A percentile compares a stretch with the other conserved stretches of the same genome.
Conservation (phyloP, 64 coral and sea anemone species). For the Stichodactyla helianthus region DNA sequence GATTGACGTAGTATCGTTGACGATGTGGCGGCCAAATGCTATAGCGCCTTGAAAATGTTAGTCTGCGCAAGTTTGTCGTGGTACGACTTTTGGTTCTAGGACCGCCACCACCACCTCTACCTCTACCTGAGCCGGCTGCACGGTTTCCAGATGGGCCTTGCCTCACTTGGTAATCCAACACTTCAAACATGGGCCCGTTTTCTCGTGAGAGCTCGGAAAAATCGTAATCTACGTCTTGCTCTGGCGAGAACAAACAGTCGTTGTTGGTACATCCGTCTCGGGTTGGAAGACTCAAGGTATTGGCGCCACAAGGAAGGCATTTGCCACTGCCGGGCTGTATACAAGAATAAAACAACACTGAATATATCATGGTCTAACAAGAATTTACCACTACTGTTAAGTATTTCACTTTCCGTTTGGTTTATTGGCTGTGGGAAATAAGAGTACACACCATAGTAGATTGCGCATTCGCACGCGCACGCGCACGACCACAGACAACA, state of each 20-base stretch:
- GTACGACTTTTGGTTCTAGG: too few species aligned
- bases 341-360: neutral
- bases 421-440: too few species aligned
- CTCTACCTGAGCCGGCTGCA: neutral
- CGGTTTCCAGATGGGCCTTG: neutral
- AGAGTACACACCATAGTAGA: too few species aligned
- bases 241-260: constrained; percentile 43
- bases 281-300: constrained; percentile 28
- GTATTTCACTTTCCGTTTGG: too few species aligned
- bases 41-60: neutral
- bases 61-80: neutral
- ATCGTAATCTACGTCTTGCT: constrained; percentile 59
- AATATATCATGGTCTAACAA: too few species aligned
- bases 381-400: too few species aligned
- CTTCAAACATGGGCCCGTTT: constrained; percentile 59
- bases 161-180: neutral
- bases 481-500: too few species aligned
- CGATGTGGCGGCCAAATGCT: constrained; percentile 1
- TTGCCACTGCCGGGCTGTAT: constrained; percentile 38
- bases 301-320: constrained; percentile 54
- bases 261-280: constrained; percentile 48
- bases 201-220: constrained; percentile 55
- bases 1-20: constrained; percentile 41
- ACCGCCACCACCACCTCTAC: neutral
- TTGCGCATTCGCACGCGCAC: too few species aligned